Evolutionary conservation across 2,113 vertebrate species (phyloP), one percentile per base, ranked within the genome.

Genomic region (Coturnix japonica): DNA sequence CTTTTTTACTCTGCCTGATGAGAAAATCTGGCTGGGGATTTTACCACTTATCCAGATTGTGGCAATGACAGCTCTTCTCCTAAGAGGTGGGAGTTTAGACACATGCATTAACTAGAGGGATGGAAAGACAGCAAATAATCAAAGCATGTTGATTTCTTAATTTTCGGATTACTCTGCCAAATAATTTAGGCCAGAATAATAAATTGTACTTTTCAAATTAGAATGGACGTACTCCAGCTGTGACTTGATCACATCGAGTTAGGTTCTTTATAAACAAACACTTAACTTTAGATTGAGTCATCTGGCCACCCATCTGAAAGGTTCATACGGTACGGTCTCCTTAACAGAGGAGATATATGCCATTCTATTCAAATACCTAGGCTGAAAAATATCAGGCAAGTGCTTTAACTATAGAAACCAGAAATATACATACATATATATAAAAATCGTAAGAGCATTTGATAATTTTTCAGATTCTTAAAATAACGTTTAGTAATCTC

Each of bases 121-220:
- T 19, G 46, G 46, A 66, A 93, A 79, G 43, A 35, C 46, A 87
- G 65, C 30, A 86, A 85, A 56, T 74, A 71, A 82, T 22, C 80
- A 57, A 90, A 80, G 69, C 43, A 59, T 60, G 75, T 71, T 77
- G 56, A 77, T 79, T 80, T 89, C 71, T 65, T 85, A 79, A 91
- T 87, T 79, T 87, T 49, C 57, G 80, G 49, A 66, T 44, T 71
- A 63, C 13, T 66, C 76, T 70, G 88, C 85, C 83, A 91, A 88
- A 81, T 83, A 63, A 91, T 90, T 90, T 46, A 93, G 77, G 53
- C n/a, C 53, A 64, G 8, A 2, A 88, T 53, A 77, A 60, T n/a
- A 83, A 81, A 57, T 67, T 66, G 9, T 71, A 77, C 81, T 92
- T 94, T 95, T 47, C 89, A 70, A 81, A 78, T 85, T 84, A 90